A percentile compares a stretch with the other conserved stretches of the same genome.
These are phyloP conservation scores for Echinarachnius parma DNA, from an alignment of 53 echinoderm and acorn worm species.

Conservation along the genomic window DNA sequence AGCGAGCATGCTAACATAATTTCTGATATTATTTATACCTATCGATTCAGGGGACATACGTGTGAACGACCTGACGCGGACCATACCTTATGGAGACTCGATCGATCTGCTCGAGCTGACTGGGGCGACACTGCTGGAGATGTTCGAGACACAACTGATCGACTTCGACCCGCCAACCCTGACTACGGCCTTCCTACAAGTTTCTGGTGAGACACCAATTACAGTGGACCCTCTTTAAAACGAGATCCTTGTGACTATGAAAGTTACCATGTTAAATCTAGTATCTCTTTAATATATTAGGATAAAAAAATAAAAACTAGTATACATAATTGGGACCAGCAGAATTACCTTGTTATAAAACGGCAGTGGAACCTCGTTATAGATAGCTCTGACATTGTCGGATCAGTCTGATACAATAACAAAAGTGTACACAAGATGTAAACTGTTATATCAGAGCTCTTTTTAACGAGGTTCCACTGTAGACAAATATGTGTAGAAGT, in stretches of 20 bases:
- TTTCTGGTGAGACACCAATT: conserved; percentile 46
- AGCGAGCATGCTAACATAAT: no score
- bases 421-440: no score
- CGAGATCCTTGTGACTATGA: no score
- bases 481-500: no score
- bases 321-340: no score
- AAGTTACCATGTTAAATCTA: background rate
- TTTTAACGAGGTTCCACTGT: background rate
- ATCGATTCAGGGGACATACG: conserved; percentile 61
- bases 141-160: conserved; percentile 55
- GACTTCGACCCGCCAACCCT: conserved; percentile 19
- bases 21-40: no score
- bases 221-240: no score
- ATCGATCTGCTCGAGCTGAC: conserved; percentile 64
- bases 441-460: background rate
- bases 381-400: no score
- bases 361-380: no score
- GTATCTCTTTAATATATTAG: background rate
- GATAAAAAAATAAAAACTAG: background rate
- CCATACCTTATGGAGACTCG: conserved; percentile 73
- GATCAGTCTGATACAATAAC: no score
- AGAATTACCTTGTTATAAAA: no score
- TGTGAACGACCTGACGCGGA: conserved; percentile 44
- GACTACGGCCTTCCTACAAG: conserved; percentile 51
- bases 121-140: conserved; percentile 47